phyloP scores from a whole-genome alignment of 2,888 invertebrate genomes.

The Hoplodrina blanda region DNA sequence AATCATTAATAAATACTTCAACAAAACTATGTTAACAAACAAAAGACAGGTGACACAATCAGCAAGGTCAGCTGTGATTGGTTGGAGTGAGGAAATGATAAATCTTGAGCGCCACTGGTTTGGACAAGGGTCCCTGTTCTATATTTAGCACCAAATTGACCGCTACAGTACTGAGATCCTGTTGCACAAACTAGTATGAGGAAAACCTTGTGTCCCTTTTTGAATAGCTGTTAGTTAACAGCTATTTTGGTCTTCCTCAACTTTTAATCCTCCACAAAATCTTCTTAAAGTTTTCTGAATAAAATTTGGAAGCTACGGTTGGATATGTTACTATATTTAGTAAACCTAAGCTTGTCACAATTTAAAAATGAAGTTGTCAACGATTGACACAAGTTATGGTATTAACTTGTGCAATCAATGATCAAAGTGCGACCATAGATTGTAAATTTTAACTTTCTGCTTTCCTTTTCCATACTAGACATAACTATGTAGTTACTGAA shows the following conservation, averaged over 20 bases:
- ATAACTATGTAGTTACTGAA: too few relatives aligned
- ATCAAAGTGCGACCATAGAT: too few relatives aligned
- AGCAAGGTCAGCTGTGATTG: slow-evolving; percentile 54
- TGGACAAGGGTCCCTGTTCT: slow-evolving; percentile 65
- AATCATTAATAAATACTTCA: too few relatives aligned
- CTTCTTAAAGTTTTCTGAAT: too few relatives aligned
- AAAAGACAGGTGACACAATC: slow-evolving; percentile 3
- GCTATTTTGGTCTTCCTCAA: neutral
- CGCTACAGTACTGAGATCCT: slow-evolving; percentile 23
- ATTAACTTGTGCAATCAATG: too few relatives aligned
- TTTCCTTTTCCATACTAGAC: too few relatives aligned
- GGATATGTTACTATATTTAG: too few relatives aligned
- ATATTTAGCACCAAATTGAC: slow-evolving; percentile 70
- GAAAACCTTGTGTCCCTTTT: slow-evolving; percentile 29
- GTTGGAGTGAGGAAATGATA: slow-evolving; percentile 67
- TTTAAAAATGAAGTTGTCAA: too few relatives aligned
- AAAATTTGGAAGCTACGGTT: too few relatives aligned
- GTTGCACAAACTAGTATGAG: slow-evolving; percentile 33
- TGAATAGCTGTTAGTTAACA: neutral
- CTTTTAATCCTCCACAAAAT: neutral
- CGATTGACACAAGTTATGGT: too few relatives aligned
- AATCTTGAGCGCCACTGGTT: slow-evolving; percentile 68
- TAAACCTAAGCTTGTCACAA: too few relatives aligned
- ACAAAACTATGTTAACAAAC: neutral
- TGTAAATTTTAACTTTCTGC: too few relatives aligned